phyloP scores from a whole-genome alignment of 2,113 vertebrate genomes.

The Taurulus bubalis region DNA sequence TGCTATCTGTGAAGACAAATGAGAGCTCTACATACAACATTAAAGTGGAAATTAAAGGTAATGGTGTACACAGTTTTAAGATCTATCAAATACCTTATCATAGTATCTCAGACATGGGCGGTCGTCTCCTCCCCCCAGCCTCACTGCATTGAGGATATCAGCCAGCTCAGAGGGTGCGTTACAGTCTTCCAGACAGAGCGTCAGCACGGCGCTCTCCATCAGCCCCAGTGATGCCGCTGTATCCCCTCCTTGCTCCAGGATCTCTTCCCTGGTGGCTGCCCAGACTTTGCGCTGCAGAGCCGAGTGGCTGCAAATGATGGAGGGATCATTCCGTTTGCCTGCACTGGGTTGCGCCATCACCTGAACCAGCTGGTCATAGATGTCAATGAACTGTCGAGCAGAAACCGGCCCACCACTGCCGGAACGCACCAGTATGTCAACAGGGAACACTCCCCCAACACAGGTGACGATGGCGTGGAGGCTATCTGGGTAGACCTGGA shows the following conservation, averaged over 20 bases:
- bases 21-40: neutral
- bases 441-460: slow-evolving; percentile 77
- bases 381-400: slow-evolving; percentile 74
- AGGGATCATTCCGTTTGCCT: slow-evolving; percentile 57
- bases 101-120: slow-evolving; percentile 79
- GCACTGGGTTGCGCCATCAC: slow-evolving; percentile 67
- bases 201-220: slow-evolving; percentile 84
- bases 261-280: slow-evolving; percentile 74
- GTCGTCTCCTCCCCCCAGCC: slow-evolving; percentile 67
- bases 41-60: neutral
- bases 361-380: slow-evolving; percentile 78
- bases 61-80: neutral
- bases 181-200: slow-evolving; percentile 79
- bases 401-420: slow-evolving; percentile 53
- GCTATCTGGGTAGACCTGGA: slow-evolving; percentile 83
- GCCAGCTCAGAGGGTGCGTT: slow-evolving; percentile 76
- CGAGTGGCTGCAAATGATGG: slow-evolving; percentile 76
- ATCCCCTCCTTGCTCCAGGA: slow-evolving; percentile 69
- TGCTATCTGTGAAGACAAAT: neutral
- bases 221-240: slow-evolving; percentile 71
- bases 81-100: slow-evolving; percentile 79
- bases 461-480: slow-evolving; percentile 82
- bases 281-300: slow-evolving; percentile 79
- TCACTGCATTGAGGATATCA: slow-evolving; percentile 78
- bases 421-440: slow-evolving; percentile 77